Evolutionary conservation across 2,797 vertebrate species (phyloP).

Genomic region (Chlorospingus semifuscus): DNA sequence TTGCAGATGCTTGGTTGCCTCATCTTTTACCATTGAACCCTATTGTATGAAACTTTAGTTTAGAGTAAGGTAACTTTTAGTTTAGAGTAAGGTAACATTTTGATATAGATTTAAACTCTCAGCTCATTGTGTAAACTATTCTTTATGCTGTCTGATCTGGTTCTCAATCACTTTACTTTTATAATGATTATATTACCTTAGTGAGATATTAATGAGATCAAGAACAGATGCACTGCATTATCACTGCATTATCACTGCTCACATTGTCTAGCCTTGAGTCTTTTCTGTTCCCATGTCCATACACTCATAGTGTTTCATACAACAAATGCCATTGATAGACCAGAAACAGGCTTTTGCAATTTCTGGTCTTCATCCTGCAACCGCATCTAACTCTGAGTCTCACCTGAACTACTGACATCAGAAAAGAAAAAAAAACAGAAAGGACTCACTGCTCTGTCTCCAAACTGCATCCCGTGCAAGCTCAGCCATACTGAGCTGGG

Average conservation of each 20-base stretch:
- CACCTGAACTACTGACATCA: not conserved
- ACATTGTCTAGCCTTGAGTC: not conserved
- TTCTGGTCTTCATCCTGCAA: not conserved
- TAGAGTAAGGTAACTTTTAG: too few species aligned
- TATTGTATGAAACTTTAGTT: not conserved
- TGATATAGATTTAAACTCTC: not conserved
- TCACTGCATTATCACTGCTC: not conserved
- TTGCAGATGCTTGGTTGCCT: not conserved
- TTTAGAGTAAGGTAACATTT: not conserved
- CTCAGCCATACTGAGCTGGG: accelerated
- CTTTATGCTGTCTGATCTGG: not conserved
- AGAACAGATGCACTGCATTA: not conserved
- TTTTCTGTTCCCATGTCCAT: not conserved
- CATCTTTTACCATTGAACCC: not conserved
- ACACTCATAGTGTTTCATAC: accelerated
- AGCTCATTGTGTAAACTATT: not conserved
- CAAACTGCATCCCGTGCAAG: accelerated
- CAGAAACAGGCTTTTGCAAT: not conserved
- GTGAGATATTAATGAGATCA: not conserved
- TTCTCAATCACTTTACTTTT: not conserved
- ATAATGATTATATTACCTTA: not conserved
- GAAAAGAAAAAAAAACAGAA: accelerated
- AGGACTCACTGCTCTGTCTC: not conserved
- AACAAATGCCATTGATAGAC: not conserved
- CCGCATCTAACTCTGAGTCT: not conserved